Evolutionary conservation across 2,113 vertebrate species (phyloP), one percentile per base, ranked within the genome.

Genomic region (Jaculus jaculus): DNA sequence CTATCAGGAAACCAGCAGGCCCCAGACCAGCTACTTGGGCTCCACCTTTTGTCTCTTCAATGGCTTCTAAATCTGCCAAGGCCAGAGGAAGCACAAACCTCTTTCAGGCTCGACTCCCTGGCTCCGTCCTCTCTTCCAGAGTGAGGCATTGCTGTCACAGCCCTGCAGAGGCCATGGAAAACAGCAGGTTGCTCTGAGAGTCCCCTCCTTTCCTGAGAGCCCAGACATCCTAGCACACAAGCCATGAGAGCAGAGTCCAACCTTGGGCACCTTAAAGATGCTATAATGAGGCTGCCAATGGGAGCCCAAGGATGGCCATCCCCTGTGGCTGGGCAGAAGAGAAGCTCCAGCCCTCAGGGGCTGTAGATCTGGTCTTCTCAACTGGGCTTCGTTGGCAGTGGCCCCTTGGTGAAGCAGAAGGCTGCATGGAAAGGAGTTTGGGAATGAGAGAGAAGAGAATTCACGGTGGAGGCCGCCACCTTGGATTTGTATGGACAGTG

Each of bases 1-100:
- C 94, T 37, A 34, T 87, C 37, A 58, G 93, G 85, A 95, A 69
- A 91, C 92, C 96, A 92, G 85, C 88, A 92, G 95, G 92, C 84
- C 85, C 26, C 42, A 17, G 66, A 91, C 95, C 94, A 47, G 77
- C 80, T 86, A 39, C 61, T 87, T 16, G 79, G 92, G 91, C 91
- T 87, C 84, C 87, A 51, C 83, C 69, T 95, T 80, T 84, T 47
- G 42, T 96, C 92, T 92, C 90, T 75, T 96, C 96, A 91, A 2
- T 96, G 96, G 95, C 91, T 95, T 95, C 95, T 90, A 92, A 92
- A 95, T 95, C 97, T 95, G 95, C 89, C 93, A 86, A 86, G 96
- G 94, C 93, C 96, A 96, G 96, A 95, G 94, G 96, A 97, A 96
- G 95, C 97, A 97, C 96, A 97, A 24, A 69, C 96, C 92, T 94